Conservation (phyloP, 2,797 vertebrate genomes). For the Synaphobranchus kaupii region DNA sequence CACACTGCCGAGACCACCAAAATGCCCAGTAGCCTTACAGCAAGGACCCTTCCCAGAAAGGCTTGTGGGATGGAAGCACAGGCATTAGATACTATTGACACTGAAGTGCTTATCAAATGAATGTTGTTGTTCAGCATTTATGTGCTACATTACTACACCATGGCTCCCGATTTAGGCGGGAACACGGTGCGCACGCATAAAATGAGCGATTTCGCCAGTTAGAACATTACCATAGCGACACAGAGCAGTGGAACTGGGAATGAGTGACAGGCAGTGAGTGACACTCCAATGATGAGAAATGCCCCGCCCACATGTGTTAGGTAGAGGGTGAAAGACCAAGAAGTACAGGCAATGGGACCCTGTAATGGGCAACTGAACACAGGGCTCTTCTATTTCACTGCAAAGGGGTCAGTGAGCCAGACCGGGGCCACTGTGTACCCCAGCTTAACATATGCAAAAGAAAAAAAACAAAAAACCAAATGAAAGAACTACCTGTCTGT, state of each 20-base stretch:
- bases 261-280: not conserved
- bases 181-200: not conserved
- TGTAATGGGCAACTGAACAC: not conserved
- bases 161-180: not conserved
- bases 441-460: not conserved
- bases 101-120: not conserved
- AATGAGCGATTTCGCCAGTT: not conserved
- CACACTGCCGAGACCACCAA: not conserved
- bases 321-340: not conserved
- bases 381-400: not conserved
- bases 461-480: not conserved
- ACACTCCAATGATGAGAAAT: not conserved
- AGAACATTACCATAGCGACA: not conserved
- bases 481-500: constrained; percentile 1
- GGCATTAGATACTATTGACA: too few species aligned
- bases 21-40: not conserved
- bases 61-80: not conserved
- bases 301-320: not conserved
- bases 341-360: too few species aligned
- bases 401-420: not conserved
- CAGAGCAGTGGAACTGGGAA: not conserved
- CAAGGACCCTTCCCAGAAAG: not conserved
- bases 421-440: not conserved
- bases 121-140: not conserved
- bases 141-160: not conserved